These are phyloP conservation scores for Agriopis leucophaearia DNA, from an alignment of 2,888 invertebrate species.

Conservation along the genomic window DNA sequence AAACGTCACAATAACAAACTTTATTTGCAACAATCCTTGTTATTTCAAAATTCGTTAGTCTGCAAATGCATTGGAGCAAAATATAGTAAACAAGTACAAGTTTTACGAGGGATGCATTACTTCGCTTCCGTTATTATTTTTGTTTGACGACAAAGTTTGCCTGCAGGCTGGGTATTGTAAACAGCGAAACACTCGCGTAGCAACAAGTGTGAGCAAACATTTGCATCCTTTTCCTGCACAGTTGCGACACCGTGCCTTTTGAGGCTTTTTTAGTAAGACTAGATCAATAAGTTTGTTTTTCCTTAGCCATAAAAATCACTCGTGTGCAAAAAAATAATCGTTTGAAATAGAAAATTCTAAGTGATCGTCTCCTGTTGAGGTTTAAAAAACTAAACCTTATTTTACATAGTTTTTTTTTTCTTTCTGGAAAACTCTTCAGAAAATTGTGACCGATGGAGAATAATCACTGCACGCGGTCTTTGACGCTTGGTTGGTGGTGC, in stretches of 20 bases:
- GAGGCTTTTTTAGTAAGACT: neutral
- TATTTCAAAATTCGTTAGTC: slow-evolving; percentile 28
- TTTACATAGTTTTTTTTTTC: no score
- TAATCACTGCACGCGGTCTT: no score
- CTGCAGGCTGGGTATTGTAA: slow-evolving; percentile 59
- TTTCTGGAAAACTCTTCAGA: no score
- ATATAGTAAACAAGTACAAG: slow-evolving; percentile 29
- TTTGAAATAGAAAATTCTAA: no score
- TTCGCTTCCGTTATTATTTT: slow-evolving; percentile 55
- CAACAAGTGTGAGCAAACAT: slow-evolving; percentile 49
- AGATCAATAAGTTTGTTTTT: no score
- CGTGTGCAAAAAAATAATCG: no score
- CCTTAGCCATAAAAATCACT: no score
- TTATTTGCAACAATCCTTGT: slow-evolving; percentile 20
- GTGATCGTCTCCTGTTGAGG: no score
- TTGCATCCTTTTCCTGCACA: slow-evolving; percentile 35
- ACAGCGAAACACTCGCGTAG: slow-evolving; percentile 44
- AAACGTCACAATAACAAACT: slow-evolving; percentile 13
- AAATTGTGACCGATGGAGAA: no score
- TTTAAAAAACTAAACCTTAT: no score
- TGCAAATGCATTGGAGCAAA: slow-evolving; percentile 24
- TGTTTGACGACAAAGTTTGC: slow-evolving; percentile 61
- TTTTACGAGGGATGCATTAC: slow-evolving; percentile 41
- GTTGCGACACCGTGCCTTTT: slow-evolving; percentile 4
- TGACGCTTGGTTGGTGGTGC: no score